Evolutionary conservation across 2,113 vertebrate species (phyloP), one percentile per base, ranked within the genome.

Genomic region (Ictalurus punctatus): DNA sequence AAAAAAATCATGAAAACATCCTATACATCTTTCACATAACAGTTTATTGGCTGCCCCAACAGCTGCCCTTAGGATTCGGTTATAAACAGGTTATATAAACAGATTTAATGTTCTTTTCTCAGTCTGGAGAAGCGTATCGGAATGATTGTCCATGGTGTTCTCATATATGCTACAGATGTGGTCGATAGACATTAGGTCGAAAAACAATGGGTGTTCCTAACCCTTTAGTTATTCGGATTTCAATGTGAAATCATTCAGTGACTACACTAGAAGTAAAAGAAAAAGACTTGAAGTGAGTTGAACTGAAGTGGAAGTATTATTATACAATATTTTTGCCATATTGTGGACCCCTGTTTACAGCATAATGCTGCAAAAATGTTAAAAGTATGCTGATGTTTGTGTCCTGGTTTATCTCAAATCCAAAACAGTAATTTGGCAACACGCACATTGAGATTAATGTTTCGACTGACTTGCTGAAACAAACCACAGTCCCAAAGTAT

Each of bases 371-470:
- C 58, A 76, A 76, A 86, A 84, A 74, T 78, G 82, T 67, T 79
- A 30, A 61, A 84, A 88, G 79, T 85, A 6, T 79, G 82, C 61
- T 54, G 71, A 19, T 71, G 69, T 83, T 71, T 91, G 65, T 84
- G 71, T 56, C 52, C 52, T 80, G 82, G 63, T 87, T 88, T 63
- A n/a, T 87, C 30, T 84, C 48, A 59, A 30, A 74, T 69, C 67
- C 27, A 48, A 80, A 89, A n/a, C 54, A 82, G 44, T 80, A 37
- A 69, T 44, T 86, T 67, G 9, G 40, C 76, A 37, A 34, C 88
- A 80, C 56, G 52, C 67, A 80, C 65, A 59, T 73, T 74, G 48
- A 67, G 73, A 91, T 69, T 16, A 73, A 85, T 86, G 65, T 85
- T 80, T 74, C 19, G 30, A 23, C 85, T 30, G 27, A 71, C 13